A percentile compares a stretch with the other conserved stretches of the same genome.
These are phyloP conservation scores for Hylia prasina DNA, from an alignment of 2,113 vertebrate species.

Conservation along the genomic window DNA sequence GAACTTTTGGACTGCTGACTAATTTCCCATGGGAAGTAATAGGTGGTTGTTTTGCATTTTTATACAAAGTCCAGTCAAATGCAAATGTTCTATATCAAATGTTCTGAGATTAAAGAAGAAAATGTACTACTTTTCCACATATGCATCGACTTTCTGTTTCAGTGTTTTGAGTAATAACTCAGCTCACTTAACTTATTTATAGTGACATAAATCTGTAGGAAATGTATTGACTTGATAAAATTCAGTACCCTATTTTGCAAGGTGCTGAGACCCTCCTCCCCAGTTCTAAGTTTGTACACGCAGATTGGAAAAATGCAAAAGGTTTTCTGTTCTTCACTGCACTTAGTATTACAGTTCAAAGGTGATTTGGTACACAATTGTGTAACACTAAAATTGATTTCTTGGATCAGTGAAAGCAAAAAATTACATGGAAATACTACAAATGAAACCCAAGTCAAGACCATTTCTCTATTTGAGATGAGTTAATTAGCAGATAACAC, in stretches of 20 bases:
- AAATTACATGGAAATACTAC: background rate
- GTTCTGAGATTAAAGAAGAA: background rate
- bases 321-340: background rate
- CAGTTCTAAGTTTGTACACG: background rate
- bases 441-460: background rate
- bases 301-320: background rate
- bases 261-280: background rate
- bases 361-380: background rate
- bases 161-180: background rate
- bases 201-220: background rate
- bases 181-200: background rate
- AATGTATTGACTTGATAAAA: background rate
- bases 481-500: background rate
- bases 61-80: background rate
- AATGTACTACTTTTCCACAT: background rate
- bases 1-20: background rate
- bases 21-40: background rate
- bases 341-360: background rate
- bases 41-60: background rate
- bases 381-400: background rate
- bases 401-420: background rate
- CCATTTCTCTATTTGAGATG: background rate
- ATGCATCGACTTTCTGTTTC: background rate
- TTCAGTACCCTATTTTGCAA: background rate
- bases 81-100: background rate